Percentiles rank a stretch among this genome's conserved stretches.
Evolutionary conservation across 2,113 vertebrate species (phyloP).

Genomic region (Nerophis lumbriciformis): DNA sequence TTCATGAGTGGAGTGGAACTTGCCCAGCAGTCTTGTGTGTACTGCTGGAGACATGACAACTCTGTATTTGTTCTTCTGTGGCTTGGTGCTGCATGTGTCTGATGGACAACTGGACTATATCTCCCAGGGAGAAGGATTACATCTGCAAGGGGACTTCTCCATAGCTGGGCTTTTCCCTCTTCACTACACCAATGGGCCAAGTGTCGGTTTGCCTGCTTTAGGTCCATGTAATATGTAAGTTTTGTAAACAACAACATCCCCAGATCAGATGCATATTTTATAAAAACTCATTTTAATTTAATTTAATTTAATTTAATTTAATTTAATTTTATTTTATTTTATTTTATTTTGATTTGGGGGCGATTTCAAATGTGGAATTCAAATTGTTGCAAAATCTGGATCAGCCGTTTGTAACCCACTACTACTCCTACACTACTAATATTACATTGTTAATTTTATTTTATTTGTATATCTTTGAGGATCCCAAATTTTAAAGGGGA

Average conservation of each 20-base stretch:
- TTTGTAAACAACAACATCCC: neutral
- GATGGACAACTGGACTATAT: conserved; percentile 35
- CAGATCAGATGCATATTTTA: neutral
- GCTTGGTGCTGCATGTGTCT: conserved; percentile 22
- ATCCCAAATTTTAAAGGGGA: too few relatives aligned
- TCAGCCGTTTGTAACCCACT: too few relatives aligned
- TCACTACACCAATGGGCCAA: conserved; percentile 39
- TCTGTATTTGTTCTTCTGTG: conserved; percentile 12
- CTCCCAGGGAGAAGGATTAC: conserved; percentile 50
- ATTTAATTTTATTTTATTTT: neutral
- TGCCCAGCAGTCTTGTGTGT: neutral
- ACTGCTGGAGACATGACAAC: conserved; percentile 4
- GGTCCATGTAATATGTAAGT: conserved; percentile 59
- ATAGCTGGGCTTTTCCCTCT: conserved; percentile 78
- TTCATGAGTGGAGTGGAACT: conserved; percentile 2
- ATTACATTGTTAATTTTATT: too few relatives aligned
- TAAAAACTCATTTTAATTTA: neutral
- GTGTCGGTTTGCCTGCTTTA: conserved; percentile 44
- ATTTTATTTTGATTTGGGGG: too few relatives aligned
- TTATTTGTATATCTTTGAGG: too few relatives aligned
- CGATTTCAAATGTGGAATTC: too few relatives aligned
- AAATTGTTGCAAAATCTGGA: too few relatives aligned
- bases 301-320: neutral
- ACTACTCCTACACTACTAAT: too few relatives aligned
- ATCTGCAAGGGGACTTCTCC: conserved; percentile 68